Base-by-base conservation (phyloP, 2,888 invertebrate genomes). In the Mechanitis messenoides region DNA sequence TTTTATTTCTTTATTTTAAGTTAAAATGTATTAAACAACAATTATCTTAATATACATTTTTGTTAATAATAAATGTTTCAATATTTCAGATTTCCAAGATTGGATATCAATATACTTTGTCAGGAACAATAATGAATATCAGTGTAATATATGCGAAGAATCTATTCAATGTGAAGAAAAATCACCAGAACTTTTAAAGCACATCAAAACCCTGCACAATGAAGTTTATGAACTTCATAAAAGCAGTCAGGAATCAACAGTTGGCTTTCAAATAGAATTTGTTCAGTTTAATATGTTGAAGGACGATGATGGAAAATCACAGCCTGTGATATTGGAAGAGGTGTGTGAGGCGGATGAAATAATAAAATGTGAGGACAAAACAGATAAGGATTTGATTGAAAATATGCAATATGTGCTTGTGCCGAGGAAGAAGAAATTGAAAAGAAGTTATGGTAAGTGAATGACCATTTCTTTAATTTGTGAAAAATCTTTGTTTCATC, bases 241-340 rank as follows among this genome's bases (percentile, higher is more conserved):
- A 65, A 81, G 81, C n/a, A 83, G 81, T 62, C 77, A 82, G 0
- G 83, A 86, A 33, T 77, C 81, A 5, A 77, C 79, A 0, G 81
- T 87, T 0, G 86, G 88, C 2, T 90, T 85, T 64, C 85, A 82
- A 54, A 87, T 90, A 42, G 88, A 88, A 66, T 88, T 88, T 64
- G 73, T 89, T 4, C 80, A 87, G 62, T 71, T 87, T 28, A 84
- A 83, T 68, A 76, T 80, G 60, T 65, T 83, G 65, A 85, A 85
- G 66, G 83, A 81, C 38, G 80, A 80, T 2, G 80, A 79, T 7
- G 63, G 69, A 0, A 83, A 82, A 64, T 63, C 66, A 0, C 74
- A 83, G 53, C 78, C 85, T 0, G 74, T 87, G 2, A 76, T 83
- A 33, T 67, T 87, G 2, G 81, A 77, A 3, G 83, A 85, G 55